Evolutionary conservation across 2,888 invertebrate species (phyloP).

Genomic region (Nemotelus nigrinus): DNA sequence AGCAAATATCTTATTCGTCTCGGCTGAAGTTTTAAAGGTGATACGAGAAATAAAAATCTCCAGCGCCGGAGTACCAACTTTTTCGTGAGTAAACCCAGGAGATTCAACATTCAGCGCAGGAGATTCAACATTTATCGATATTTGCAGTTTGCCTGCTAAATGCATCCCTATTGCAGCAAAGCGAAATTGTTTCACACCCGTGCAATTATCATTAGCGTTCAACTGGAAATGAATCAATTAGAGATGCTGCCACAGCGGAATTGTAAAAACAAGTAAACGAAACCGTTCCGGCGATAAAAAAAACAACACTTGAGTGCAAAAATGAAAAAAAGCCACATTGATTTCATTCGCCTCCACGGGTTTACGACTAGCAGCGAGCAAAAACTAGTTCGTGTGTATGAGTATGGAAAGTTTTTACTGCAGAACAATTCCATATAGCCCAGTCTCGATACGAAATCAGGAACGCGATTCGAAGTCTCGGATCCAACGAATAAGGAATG

Average conservation of each 20-base stretch:
- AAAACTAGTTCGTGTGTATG: not conserved
- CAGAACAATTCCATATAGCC: too few species aligned
- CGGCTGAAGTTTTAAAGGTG: too few species aligned
- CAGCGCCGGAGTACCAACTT: too few species aligned
- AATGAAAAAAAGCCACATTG: not conserved
- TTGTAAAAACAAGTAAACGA: not conserved
- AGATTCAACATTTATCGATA: too few species aligned
- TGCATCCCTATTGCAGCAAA: too few species aligned
- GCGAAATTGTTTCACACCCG: not conserved
- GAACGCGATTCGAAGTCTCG: not conserved
- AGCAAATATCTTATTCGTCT: too few species aligned
- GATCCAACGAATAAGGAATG: not conserved
- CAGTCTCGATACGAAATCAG: too few species aligned
- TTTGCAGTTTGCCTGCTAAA: too few species aligned
- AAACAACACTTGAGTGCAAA: not conserved
- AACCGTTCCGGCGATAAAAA: not conserved
- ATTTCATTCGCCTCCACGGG: not conserved
- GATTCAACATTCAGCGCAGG: too few species aligned
- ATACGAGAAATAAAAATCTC: too few species aligned
- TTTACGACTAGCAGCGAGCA: not conserved
- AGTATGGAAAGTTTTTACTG: not conserved
- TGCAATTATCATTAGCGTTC: constrained; percentile 2
- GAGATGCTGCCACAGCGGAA: not conserved
- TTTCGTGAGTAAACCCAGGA: too few species aligned
- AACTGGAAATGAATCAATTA: constrained; percentile 8